Base-by-base conservation (phyloP, 1,140 invertebrate species). In the Drosophila kohkoa region DNA sequence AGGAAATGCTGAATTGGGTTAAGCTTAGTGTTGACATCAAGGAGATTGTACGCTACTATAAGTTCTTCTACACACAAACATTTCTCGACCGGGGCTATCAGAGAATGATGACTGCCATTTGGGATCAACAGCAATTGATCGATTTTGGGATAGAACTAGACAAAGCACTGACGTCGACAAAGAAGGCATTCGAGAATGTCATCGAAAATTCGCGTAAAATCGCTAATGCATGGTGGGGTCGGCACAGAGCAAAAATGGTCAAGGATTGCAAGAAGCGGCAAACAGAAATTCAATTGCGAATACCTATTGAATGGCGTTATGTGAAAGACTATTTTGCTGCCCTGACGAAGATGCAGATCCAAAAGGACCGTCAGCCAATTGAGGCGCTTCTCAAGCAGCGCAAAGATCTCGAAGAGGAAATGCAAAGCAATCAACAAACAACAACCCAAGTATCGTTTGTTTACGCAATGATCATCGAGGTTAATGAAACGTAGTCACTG, bases 231-330 rank as follows among this genome's bases (percentile, higher is more conserved):
- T 55, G 25, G 38, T 58, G 48, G 55, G 5, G 13, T 6, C 2
- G n/a, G 2, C 16, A 49, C 45, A 32, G 38, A 3, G 0, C 1
- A 0, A 15, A 54, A 1, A 1, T 58, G 25, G n/a, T 32, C 10
- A 10, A n/a, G 1, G 16, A 46, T 0, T 45, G 62, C 7, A 16
- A 45, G 1, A 5, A 6, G 1, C 25, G 5, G 2, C 2, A 46
- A n/a, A 35, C 32, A 15, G 60, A 62, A 11, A 16, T 13, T 0
- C 28, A 43, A 0, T 5, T 75, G 3, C 13, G 7, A 0, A 6
- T 41, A 15, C 76, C 76, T 11, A 79, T 79, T 10, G 54, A 79
- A 45, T 71, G 67, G 65, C 55, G 76, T 1, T 76, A 79, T 35
- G 16, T 71, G 6, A 25, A 63, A 11, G 10, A 48, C 10, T 63